phyloP scores from a whole-genome alignment of 2,113 vertebrate species.

The Alethe diademata region DNA sequence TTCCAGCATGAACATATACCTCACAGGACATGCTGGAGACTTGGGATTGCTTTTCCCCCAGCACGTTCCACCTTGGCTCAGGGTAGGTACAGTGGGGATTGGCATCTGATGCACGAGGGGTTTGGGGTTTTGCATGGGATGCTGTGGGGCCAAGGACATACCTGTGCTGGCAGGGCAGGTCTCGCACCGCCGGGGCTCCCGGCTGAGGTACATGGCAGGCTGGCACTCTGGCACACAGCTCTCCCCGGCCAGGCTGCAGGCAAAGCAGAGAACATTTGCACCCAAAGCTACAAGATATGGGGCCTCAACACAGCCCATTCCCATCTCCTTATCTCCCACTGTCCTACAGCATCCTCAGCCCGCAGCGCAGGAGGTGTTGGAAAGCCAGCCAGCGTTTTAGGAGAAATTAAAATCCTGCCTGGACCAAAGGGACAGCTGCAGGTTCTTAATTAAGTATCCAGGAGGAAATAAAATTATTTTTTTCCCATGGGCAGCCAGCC shows the following conservation, averaged over 20 bases:
- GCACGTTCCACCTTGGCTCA: rapidly evolving
- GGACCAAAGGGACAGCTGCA: neutral
- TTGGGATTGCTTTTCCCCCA: neutral
- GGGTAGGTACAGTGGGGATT: neutral
- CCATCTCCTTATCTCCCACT: neutral
- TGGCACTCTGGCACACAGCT: slow-evolving; percentile 86
- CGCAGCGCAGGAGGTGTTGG: rapidly evolving
- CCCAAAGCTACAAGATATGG: neutral
- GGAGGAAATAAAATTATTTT: slow-evolving; percentile 10
- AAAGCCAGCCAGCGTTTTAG: neutral
- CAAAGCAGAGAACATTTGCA: neutral
- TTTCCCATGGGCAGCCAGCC: slow-evolving; percentile 11
- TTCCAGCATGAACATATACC: neutral
- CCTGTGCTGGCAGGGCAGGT: slow-evolving; percentile 82
- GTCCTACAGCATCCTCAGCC: neutral
- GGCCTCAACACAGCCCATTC: neutral
- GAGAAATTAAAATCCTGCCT: slow-evolving; percentile 15
- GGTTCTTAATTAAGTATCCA: slow-evolving; percentile 21
- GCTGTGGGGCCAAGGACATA: neutral
- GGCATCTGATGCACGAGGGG: rapidly evolving
- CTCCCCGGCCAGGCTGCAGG: slow-evolving; percentile 81
- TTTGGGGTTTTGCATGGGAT: neutral
- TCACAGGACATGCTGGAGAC: neutral
- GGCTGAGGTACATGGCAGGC: slow-evolving; percentile 82
- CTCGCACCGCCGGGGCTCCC: slow-evolving; percentile 80